A percentile compares a stretch with the other conserved stretches of the same genome.
Conservation (phyloP, 2,113 vertebrate species). For the Zeus faber region DNA sequence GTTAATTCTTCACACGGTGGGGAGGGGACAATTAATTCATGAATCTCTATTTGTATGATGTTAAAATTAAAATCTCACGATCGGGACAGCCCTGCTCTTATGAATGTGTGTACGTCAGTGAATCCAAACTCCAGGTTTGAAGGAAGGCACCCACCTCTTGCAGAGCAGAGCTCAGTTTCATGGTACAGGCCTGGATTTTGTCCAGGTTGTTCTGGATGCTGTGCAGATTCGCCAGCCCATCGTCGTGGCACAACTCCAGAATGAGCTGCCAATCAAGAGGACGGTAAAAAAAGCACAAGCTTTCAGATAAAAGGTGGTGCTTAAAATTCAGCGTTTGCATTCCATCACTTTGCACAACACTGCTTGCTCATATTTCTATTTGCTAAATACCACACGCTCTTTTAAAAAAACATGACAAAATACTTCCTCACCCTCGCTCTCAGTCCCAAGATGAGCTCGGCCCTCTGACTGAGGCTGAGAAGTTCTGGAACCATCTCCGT, state of each 20-base stretch:
- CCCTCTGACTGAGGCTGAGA: slow-evolving; percentile 64
- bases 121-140: not conserved
- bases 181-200: slow-evolving; percentile 46
- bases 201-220: slow-evolving; percentile 58
- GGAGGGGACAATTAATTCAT: not conserved
- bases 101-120: not conserved
- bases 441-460: slow-evolving; percentile 72
- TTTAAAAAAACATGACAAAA: not conserved
- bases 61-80: not conserved
- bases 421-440: slow-evolving; percentile 69
- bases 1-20: not conserved
- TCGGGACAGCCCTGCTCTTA: not conserved
- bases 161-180: slow-evolving; percentile 34
- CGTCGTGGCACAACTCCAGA: slow-evolving; percentile 54
- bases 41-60: no score
- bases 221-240: slow-evolving; percentile 38
- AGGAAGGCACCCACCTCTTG: slow-evolving; percentile 30
- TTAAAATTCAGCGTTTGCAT: not conserved
- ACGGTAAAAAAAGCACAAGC: not conserved
- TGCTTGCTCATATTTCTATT: not conserved
- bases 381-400: not conserved
- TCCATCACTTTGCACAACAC: not conserved
- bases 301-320: not conserved
- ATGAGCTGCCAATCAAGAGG: slow-evolving; percentile 40
- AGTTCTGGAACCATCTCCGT: slow-evolving; percentile 67